Base-by-base conservation (phyloP, 1,140 invertebrate species). In the Drosophila sturtevanti region DNA sequence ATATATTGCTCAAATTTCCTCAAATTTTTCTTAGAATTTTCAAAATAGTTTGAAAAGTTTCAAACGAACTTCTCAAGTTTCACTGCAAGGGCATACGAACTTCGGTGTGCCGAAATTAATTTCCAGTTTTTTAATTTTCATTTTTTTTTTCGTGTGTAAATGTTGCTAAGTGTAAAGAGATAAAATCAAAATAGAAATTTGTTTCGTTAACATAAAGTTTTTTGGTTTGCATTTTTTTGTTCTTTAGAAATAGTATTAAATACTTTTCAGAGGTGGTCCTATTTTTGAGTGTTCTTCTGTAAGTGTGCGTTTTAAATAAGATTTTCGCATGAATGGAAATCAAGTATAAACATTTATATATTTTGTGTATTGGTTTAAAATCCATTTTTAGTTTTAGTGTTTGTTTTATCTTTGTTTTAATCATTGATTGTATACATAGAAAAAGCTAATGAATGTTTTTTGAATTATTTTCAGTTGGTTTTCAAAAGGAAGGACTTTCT, bases 261-360 rank as follows among this genome's bases (percentile, higher is more conserved):
- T 82, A 87, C 72, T 62, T 71, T 72, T 79, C 56, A 38, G 51
- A 89, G 84, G 82, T 87, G 82, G 84, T 89, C 79, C 72, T 82
- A 79, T 72, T 65, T 48, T 69, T 59, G 38, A 34, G 48, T 64
- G 59, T 51, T 64, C 35, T 51, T 64, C 35, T 63, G 63, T 60
- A 61, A 77, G 18, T 69, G 51, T 61, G 58, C 68, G 56, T 27
- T 59, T 61, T 68, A 44, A 70, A 38, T 71, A 44, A 48, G 41
- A 21, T 16, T 52, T 48, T 55, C 44, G 44, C 74, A 59, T 74
- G 52, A 38, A 60, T 48, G 41, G 16, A 48, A 48, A 48, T 48
- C 41, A 48, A 48, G 41, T 48, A 48, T 2, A 21, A 69, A 73
- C 58, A 66, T 72, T 35, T 38, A 21, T 38, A 70, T 63, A 54